Evolutionary conservation across 1,140 invertebrate genomes (phyloP).

Genomic region (Yoshiicerus persimilis): DNA sequence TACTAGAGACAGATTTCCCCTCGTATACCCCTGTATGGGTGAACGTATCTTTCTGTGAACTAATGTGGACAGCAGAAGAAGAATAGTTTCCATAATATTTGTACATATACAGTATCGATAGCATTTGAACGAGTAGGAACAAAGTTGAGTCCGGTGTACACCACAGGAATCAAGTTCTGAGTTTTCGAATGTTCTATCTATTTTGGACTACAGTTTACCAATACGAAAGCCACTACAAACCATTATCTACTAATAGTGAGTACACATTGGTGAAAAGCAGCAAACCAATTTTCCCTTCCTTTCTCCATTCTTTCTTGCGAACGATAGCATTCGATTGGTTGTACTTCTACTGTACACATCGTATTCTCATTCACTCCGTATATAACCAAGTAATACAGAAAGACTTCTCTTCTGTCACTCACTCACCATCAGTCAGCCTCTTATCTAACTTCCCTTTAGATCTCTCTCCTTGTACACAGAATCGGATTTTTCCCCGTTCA

Average conservation of each 20-base stretch:
- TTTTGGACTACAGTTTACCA: not conserved
- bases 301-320: not conserved
- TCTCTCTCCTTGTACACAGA: not conserved
- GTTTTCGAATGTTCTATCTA: not conserved
- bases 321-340: not conserved
- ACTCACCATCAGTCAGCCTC: not conserved
- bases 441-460: not conserved
- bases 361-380: not conserved
- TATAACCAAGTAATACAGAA: not conserved
- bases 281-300: not conserved
- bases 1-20: no score
- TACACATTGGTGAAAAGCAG: not conserved
- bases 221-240: not conserved
- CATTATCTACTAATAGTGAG: not conserved
- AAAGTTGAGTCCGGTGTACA: not conserved
- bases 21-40: no score
- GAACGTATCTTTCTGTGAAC: no score
- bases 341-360: not conserved
- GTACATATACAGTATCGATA: no score
- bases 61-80: no score
- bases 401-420: not conserved
- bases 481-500: not conserved
- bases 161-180: no score
- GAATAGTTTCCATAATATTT: no score
- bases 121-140: no score